Base-by-base conservation (phyloP, 2,797 vertebrate genomes). In the Bovichtus variegatus region DNA sequence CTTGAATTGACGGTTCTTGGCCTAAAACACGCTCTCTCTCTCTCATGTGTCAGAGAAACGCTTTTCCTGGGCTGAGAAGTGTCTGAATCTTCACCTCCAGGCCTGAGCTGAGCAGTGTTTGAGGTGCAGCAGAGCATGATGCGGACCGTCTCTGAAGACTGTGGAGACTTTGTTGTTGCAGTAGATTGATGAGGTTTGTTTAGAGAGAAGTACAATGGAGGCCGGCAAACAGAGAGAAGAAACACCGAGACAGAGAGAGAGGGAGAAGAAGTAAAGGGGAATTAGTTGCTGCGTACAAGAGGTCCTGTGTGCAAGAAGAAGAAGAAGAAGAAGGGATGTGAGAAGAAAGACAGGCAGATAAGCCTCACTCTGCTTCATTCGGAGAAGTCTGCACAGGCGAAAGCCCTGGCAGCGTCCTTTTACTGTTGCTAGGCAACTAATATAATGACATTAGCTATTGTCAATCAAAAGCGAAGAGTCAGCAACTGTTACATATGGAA, bases 131-230 rank as follows among this genome's bases (percentile, higher is more conserved):
- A 0, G 84, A 81, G 82, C 83, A 40, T 67, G 76, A 71, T 61
- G 78, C 61, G 78, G 77, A 54, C n/a, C 16, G 9, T 74, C 80
- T 83, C 79, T 58, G 72, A 76, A 82, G 85, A 69, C 80, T 36
- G 58, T 11, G 29, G 71, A 54, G 63, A 55, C 55, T 81, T 64
- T 83, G 86, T 84, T 86, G 84, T 75, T 85, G 80, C 71, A 65
- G 68, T 27, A 84, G 87, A 88, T 88, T 88, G 88, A 92, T 89
- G 89, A 88, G 84, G 88, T 92, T 91, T 89, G 85, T 90, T 91
- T 87, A 88, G 78, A 84, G 61, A 50, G 68, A 55, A 73, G 67
- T n/a, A 9, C 40, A 27, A 67, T 31, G 70, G 74, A 81, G 41
- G 44, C 62, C 43, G 64, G 58, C 40, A 71, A 69, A 57, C 27